Percentiles rank a stretch among this genome's conserved stretches.
These are phyloP conservation scores for Elaphurus davidianus DNA, from an alignment of 2,113 vertebrate genomes.

Conservation along the genomic window DNA sequence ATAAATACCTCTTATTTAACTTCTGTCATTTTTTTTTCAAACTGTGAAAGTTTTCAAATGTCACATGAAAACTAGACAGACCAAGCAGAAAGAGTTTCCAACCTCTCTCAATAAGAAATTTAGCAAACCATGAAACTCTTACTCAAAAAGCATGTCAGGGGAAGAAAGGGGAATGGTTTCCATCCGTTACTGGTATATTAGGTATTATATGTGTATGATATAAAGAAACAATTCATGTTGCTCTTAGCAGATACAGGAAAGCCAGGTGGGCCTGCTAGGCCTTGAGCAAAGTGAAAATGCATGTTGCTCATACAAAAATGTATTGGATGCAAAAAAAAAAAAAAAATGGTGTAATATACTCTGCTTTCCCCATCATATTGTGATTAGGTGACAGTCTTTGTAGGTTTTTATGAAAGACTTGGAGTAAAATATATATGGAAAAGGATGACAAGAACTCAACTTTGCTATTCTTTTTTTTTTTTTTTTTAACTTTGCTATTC, in stretches of 20 bases:
- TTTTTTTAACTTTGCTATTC: not conserved
- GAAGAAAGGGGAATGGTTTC: not conserved
- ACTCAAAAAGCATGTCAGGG: not conserved
- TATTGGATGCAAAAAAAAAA: not conserved
- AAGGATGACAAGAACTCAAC: not conserved
- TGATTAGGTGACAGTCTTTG: not conserved
- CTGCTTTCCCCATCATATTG: not conserved
- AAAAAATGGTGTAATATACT: not conserved
- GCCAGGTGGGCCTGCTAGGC: not conserved
- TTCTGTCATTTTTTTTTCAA: not conserved
- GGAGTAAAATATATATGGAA: not conserved
- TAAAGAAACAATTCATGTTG: not conserved
- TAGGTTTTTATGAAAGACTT: not conserved
- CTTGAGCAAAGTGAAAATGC: not conserved
- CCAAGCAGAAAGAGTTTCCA: not conserved
- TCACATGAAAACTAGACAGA: not conserved
- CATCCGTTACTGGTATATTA: not conserved
- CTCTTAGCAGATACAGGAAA: not conserved
- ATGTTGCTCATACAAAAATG: not conserved
- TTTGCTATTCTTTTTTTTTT: not conserved
- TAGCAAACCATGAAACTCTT: not conserved
- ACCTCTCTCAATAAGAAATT: not conserved
- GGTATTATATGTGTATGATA: not conserved
- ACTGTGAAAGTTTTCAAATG: not conserved
- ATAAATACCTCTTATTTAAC: slow-evolving; percentile 3